Conservation (phyloP, 2,113 vertebrate species). For the Melanerpes aurifrons region DNA sequence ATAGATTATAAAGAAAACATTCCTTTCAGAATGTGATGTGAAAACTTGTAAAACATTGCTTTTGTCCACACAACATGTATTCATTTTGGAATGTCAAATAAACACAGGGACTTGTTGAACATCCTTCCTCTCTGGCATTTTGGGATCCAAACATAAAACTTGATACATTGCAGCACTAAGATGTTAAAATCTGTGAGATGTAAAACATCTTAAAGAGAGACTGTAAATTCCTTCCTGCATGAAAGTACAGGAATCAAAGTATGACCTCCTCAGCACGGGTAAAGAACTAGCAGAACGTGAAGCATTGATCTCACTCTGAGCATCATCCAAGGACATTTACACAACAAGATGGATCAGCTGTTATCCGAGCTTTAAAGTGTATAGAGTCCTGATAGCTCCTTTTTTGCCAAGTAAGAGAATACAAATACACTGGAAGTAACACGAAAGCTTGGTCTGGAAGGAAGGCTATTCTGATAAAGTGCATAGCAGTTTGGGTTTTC, state of each 20-base stretch:
- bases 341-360: constrained; percentile 10
- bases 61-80: constrained; percentile 64
- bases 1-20: constrained; percentile 74
- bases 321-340: not conserved
- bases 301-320: not conserved
- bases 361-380: not conserved
- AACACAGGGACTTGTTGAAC: constrained; percentile 47
- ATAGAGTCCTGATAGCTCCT: not conserved
- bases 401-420: not conserved
- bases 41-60: constrained; percentile 60
- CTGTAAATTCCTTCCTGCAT: not conserved
- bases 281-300: not conserved
- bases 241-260: not conserved
- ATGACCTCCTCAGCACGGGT: not conserved
- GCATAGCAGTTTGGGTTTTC: not conserved
- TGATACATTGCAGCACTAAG: constrained; percentile 22
- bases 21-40: constrained; percentile 48
- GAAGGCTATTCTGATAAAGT: not conserved
- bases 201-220: not conserved
- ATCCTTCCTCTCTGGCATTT: constrained; percentile 20
- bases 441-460: not conserved
- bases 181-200: constrained; percentile 1
- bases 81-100: constrained; percentile 63
- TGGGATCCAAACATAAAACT: constrained; percentile 28
- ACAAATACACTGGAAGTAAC: not conserved